phyloP scores from a whole-genome alignment of 2,797 vertebrate genomes.

The Eulemur rubriventer region DNA sequence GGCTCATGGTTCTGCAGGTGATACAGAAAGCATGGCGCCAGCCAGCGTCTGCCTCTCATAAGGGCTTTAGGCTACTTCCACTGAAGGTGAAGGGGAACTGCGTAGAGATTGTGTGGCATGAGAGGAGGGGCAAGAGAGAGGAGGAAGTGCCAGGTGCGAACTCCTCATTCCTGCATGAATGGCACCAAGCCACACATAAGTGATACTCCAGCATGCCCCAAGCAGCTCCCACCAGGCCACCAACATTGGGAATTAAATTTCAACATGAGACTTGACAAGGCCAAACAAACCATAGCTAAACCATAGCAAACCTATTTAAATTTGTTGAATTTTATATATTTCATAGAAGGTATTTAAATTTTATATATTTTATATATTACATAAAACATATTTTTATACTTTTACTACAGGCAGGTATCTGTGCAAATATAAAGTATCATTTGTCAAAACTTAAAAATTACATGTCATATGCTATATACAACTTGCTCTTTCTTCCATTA shows the following conservation, averaged over 20 bases:
- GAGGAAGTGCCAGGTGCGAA: background rate
- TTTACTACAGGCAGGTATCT: background rate
- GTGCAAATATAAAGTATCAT: background rate
- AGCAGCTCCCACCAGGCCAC: background rate
- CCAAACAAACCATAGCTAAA: background rate
- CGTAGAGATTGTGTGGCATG: accelerated
- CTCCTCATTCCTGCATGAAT: background rate
- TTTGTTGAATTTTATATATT: background rate
- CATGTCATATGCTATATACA: background rate
- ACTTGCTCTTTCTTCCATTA: background rate
- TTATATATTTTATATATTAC: background rate
- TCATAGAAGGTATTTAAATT: background rate
- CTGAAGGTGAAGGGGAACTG: background rate
- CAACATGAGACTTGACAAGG: background rate
- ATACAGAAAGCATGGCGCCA: background rate
- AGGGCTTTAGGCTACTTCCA: background rate
- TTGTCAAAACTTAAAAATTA: background rate
- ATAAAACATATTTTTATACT: background rate
- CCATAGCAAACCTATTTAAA: background rate
- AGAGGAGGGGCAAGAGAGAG: background rate
- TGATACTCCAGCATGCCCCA: background rate
- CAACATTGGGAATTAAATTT: background rate
- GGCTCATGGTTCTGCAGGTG: background rate
- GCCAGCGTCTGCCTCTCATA: too few relatives aligned
- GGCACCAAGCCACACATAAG: background rate